A percentile compares a stretch with the other conserved stretches of the same genome.
Evolutionary conservation across 1,140 invertebrate genomes (phyloP).

Genomic region (Saccostrea glomerata): DNA sequence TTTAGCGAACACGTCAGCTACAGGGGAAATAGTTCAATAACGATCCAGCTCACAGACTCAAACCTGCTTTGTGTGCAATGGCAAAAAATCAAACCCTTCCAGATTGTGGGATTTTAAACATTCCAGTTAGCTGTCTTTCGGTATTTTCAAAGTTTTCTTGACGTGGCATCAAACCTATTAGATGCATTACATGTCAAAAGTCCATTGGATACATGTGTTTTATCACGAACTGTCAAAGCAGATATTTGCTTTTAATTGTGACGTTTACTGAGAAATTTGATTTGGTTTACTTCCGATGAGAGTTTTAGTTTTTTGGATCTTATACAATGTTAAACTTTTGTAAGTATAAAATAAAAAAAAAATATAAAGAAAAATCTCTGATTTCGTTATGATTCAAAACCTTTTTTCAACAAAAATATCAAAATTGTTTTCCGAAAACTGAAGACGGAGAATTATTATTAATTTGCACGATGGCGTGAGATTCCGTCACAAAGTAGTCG

Average conservation of each 20-base stretch:
- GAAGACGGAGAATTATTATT: neutral
- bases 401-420: neutral
- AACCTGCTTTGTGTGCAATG: conserved; percentile 21
- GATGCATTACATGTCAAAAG: conserved; percentile 27
- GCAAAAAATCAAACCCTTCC: conserved; percentile 7
- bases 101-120: conserved; percentile 32
- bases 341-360: neutral
- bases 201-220: conserved; percentile 10
- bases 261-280: neutral
- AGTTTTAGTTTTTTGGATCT: neutral
- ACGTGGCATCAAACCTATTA: conserved; percentile 7
- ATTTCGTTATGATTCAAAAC: neutral
- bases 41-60: neutral
- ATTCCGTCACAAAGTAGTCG: neutral
- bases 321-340: neutral
- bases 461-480: conserved; percentile 12
- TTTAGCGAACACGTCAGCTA: conserved; percentile 28
- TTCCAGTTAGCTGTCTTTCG: neutral
- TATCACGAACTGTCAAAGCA: conserved; percentile 27
- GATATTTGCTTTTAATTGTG: neutral
- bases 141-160: conserved; percentile 29
- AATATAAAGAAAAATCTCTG: neutral
- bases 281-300: conserved; percentile 9
- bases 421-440: neutral
- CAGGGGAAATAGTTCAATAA: conserved; percentile 8